These are phyloP conservation scores for Bilobella aurantiaca DNA, from an alignment of 1,140 invertebrate genomes.

Conservation along the genomic window DNA sequence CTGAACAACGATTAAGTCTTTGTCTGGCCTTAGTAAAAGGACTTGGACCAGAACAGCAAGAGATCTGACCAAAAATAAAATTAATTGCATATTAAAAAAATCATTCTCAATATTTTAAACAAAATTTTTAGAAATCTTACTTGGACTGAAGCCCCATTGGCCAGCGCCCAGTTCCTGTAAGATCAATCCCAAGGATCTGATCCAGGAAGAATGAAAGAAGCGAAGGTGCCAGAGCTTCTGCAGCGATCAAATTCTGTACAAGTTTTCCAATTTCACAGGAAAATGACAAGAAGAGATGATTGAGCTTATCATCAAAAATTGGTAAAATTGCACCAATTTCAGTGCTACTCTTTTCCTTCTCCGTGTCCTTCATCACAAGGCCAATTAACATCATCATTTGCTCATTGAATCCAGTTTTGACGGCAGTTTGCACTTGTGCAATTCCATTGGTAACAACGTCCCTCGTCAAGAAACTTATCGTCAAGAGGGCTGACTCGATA, in stretches of 20 bases:
- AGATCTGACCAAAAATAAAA: slow-evolving; percentile 50
- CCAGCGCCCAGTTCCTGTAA: slow-evolving; percentile 57
- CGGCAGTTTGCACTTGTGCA: slow-evolving; percentile 16
- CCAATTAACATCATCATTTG: slow-evolving; percentile 71
- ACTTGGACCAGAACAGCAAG: slow-evolving; percentile 68
- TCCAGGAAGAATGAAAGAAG: slow-evolving; percentile 61
- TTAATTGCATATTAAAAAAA: background rate
- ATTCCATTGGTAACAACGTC: slow-evolving; percentile 26
- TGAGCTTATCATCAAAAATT: slow-evolving; percentile 57
- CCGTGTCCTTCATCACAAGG: slow-evolving; percentile 71
- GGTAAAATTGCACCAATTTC: slow-evolving; percentile 65
- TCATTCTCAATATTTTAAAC: background rate
- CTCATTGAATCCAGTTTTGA: slow-evolving; percentile 41
- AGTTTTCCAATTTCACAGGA: slow-evolving; percentile 66
- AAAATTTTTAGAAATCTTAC: background rate
- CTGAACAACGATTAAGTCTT: slow-evolving; percentile 73
- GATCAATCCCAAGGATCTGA: slow-evolving; percentile 62
- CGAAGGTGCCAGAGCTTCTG: slow-evolving; percentile 53
- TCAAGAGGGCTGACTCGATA: slow-evolving; percentile 26
- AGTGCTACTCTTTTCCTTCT: slow-evolving; percentile 68
- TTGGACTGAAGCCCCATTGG: slow-evolving; percentile 61
- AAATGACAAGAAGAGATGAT: slow-evolving; percentile 64
- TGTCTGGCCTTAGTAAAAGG: slow-evolving; percentile 64
- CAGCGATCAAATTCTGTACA: slow-evolving; percentile 71
- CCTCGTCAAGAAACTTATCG: slow-evolving; percentile 26